Evolutionary conservation across 2,113 vertebrate species (phyloP), one percentile per base, ranked within the genome.

Genomic region (Oryzias melastigma): DNA sequence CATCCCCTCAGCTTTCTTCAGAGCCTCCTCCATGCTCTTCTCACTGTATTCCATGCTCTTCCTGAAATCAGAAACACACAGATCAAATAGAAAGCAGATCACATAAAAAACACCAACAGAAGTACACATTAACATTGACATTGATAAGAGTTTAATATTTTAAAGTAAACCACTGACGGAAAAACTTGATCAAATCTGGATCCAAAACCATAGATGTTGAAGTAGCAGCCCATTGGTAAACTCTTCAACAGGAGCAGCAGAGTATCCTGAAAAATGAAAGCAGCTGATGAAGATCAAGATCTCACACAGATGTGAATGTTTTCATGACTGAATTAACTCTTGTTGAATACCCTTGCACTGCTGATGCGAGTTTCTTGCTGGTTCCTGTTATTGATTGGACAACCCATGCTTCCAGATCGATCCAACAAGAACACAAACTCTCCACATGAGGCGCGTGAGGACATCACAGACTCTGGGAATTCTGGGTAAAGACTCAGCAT

Each of bases 351-450:
- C 92, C 88, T 93, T 59, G 93, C 92, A 22, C 89, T 93, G 13
- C 78, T 49, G 4, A 94, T 94, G 20, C 91, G 89, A 17, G 16
- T 35, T 29, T 80, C 27, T 29, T 29, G 22, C 5, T 0, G 12
- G 0, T 7, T 0, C 5, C 17, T 24, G 0, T 45, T 51, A 15
- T 43, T 74, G 58, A 84, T 82, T 0, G 1, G 0, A 1, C 17
- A 64, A 0, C 0, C 1, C 94, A 95, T 96, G 76, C 91, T 93
- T 62, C 90, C 91, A 45, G 91, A 95, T 72, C 91, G 58, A 82
- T 95, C 94, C 77, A 95, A 24, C 3, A 95, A 69, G 57, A 96
- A 93, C 49, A 96, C 60, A 70, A 95, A 95, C 80, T 95, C 94
- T 42, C 92, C 92, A 62, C 51, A 61, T 0, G 75, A 53, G 13